phyloP scores from a whole-genome alignment of 2,113 vertebrate genomes.

The Bothrops jararaca region DNA sequence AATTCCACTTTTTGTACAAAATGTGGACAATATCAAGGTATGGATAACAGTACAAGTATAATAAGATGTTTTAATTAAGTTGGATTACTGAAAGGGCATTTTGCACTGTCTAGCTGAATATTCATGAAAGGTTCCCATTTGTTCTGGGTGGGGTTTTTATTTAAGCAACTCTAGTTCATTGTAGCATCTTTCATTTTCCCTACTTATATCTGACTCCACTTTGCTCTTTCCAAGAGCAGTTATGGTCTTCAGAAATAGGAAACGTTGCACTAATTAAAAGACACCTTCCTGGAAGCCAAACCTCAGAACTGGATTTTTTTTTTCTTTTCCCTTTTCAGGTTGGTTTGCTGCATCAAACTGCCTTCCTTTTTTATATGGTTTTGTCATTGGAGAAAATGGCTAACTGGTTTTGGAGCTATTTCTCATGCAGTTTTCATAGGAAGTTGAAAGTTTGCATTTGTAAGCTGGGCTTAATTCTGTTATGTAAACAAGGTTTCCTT shows the following conservation, averaged over 20 bases:
- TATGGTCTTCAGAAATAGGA: slow-evolving; percentile 40
- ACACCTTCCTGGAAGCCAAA: slow-evolving; percentile 36
- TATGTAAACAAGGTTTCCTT: slow-evolving; percentile 37
- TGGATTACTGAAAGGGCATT: not conserved
- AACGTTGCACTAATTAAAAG: slow-evolving; percentile 63
- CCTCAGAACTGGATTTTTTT: slow-evolving; percentile 39
- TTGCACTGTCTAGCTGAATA: not conserved
- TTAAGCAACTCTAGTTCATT: slow-evolving; percentile 16
- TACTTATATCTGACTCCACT: slow-evolving; percentile 35
- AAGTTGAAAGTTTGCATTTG: slow-evolving; percentile 26
- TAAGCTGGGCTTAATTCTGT: slow-evolving; percentile 38
- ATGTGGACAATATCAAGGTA: slow-evolving; percentile 23
- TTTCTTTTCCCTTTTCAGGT: slow-evolving; percentile 54
- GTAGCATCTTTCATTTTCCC: not conserved
- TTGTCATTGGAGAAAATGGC: not conserved
- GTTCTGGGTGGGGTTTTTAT: not conserved
- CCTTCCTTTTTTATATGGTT: slow-evolving; percentile 21
- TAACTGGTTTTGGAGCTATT: not conserved
- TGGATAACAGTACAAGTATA: not conserved
- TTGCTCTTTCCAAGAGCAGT: slow-evolving; percentile 46
- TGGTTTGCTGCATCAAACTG: slow-evolving; percentile 37
- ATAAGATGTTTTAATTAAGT: not conserved
- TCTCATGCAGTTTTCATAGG: slow-evolving; percentile 42
- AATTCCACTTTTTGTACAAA: slow-evolving; percentile 34
- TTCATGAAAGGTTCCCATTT: not conserved